Percentiles rank a stretch among this genome's conserved stretches.
phyloP scores from a whole-genome alignment of 2,888 invertebrate species.

The Bellardia pandia region DNA sequence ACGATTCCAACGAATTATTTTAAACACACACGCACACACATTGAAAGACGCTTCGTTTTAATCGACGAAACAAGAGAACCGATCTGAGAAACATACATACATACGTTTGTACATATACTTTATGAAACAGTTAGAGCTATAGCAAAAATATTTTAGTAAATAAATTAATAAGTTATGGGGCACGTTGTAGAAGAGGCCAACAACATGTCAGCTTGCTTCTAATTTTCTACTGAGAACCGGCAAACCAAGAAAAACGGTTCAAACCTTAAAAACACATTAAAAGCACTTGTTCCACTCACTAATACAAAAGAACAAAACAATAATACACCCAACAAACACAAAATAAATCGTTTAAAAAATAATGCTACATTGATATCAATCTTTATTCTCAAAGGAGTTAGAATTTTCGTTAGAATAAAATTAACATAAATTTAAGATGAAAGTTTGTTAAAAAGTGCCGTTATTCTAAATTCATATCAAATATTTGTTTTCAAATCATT shows the following conservation, averaged over 20 bases:
- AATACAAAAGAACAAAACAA: conserved; percentile 37
- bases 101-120: conserved; percentile 5
- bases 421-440: too few relatives aligned
- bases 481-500: too few relatives aligned
- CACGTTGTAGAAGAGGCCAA: conserved; percentile 32
- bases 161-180: conserved; percentile 38
- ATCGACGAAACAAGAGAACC: conserved; percentile 39
- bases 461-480: too few relatives aligned
- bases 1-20: conserved; percentile 52
- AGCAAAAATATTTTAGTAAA: conserved; percentile 32
- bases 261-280: conserved; percentile 34
- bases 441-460: too few relatives aligned
- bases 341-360: too few relatives aligned
- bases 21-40: conserved; percentile 25
- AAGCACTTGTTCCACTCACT: conserved; percentile 8
- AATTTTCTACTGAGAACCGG: conserved; percentile 61
- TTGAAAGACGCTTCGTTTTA: conserved; percentile 33
- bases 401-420: too few relatives aligned
- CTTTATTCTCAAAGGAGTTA: too few relatives aligned
- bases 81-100: background rate
- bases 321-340: conserved; percentile 19
- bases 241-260: conserved; percentile 53
- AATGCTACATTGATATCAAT: too few relatives aligned
- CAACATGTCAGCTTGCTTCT: conserved; percentile 55
- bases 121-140: background rate